phyloP scores from a whole-genome alignment of 1,140 invertebrate genomes.

The Pararge aegeria region DNA sequence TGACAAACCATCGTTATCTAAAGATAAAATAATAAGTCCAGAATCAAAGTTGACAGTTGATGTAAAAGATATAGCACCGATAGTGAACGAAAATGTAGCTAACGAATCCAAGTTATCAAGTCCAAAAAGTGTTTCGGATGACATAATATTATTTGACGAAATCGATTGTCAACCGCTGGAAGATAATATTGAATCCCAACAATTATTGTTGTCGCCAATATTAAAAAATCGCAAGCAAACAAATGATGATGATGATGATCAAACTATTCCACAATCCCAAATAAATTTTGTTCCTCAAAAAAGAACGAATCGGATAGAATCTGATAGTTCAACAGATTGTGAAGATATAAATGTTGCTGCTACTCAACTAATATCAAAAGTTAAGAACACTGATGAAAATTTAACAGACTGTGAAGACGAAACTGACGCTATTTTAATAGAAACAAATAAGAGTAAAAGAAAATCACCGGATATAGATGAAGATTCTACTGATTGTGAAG shows the following conservation, averaged over 20 bases:
- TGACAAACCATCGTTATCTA: conserved; percentile 11
- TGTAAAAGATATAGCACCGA: conserved; percentile 12
- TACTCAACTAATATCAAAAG: conserved; percentile 42
- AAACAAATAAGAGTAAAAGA: neutral
- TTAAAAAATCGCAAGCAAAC: neutral
- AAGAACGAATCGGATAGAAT: conserved; percentile 21
- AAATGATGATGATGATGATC: neutral
- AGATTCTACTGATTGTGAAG: conserved; percentile 25
- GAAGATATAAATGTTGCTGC: conserved; percentile 51
- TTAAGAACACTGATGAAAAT: conserved; percentile 40
- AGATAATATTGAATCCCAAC: conserved; percentile 55
- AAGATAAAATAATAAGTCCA: conserved; percentile 45
- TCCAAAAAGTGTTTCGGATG: conserved; percentile 45
- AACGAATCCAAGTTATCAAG: conserved; percentile 16
- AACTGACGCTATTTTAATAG: conserved; percentile 1
- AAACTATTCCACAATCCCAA: conserved; percentile 14
- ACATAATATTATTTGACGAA: conserved; percentile 61
- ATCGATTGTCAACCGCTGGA: conserved; percentile 40
- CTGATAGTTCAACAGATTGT: conserved; percentile 51
- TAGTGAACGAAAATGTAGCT: conserved; percentile 18
- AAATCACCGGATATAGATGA: conserved; percentile 10
- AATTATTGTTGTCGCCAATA: conserved; percentile 42
- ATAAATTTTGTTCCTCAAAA: conserved; percentile 11
- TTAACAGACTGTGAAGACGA: conserved; percentile 58
- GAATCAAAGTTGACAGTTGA: conserved; percentile 41